A percentile compares a stretch with the other conserved stretches of the same genome.
Conservation (phyloP, 2,113 vertebrate species). For the Sporophila hypoxantha region DNA sequence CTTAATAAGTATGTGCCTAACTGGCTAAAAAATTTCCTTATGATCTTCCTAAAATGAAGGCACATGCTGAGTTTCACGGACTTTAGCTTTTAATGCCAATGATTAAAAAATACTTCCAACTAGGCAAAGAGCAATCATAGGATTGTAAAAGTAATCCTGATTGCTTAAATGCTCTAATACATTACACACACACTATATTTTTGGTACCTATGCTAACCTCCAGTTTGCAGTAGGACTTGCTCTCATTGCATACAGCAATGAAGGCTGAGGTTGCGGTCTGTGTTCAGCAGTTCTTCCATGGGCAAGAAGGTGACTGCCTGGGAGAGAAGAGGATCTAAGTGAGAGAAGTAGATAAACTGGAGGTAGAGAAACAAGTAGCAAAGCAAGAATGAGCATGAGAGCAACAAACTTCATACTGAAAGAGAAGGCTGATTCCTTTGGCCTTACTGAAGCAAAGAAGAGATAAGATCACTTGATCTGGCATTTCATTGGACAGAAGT, state of each 20-base stretch:
- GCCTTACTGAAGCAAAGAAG: not conserved
- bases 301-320: not conserved
- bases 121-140: not conserved
- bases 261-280: not conserved
- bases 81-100: not conserved
- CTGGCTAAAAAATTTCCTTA: not conserved
- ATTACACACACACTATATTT: not conserved
- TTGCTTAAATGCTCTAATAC: not conserved
- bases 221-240: not conserved
- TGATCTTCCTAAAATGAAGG: not conserved
- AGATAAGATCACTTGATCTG: fast-evolving
- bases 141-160: not conserved
- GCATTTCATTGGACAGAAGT: not conserved
- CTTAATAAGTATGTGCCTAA: not conserved
- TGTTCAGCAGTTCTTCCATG: not conserved
- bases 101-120: not conserved
- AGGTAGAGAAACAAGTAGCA: not conserved
- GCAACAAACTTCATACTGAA: not conserved
- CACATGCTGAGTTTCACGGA: fast-evolving
- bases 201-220: not conserved
- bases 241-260: not conserved
- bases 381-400: not conserved
- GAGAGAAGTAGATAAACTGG: not conserved
- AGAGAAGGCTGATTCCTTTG: not conserved
- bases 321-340: not conserved